Percentiles rank a stretch among this genome's conserved stretches.
These are phyloP conservation scores for Nomada fabriciana DNA, from an alignment of 2,888 invertebrate species.

Conservation along the genomic window DNA sequence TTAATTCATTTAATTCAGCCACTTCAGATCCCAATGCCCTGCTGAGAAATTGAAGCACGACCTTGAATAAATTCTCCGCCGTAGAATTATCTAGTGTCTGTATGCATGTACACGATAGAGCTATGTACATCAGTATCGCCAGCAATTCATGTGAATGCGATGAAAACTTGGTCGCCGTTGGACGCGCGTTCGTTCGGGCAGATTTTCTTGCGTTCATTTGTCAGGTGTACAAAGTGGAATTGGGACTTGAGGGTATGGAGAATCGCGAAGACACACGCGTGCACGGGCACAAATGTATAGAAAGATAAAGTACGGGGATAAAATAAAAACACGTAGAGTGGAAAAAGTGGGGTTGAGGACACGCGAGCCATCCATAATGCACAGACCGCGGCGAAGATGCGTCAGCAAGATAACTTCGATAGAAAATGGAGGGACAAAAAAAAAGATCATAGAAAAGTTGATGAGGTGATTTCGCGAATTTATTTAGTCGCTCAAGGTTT, in stretches of 20 bases:
- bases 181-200: neutral
- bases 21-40: neutral
- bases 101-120: neutral
- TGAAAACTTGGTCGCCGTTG: too few species aligned
- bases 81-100: too few species aligned
- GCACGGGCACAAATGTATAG: slow-evolving; percentile 15
- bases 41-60: neutral
- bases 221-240: slow-evolving; percentile 24
- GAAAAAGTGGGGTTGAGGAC: slow-evolving; percentile 74
- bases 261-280: neutral
- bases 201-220: slow-evolving; percentile 36
- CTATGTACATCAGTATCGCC: neutral
- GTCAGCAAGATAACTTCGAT: slow-evolving; percentile 80
- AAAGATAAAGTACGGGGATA: slow-evolving; percentile 30
- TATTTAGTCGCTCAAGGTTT: slow-evolving; percentile 19
- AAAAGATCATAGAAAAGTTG: slow-evolving; percentile 41
- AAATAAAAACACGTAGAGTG: slow-evolving; percentile 56
- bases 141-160: neutral
- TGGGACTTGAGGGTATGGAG: slow-evolving; percentile 40
- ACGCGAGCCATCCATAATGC: slow-evolving; percentile 84
- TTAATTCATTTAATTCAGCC: too few species aligned
- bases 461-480: slow-evolving; percentile 39
- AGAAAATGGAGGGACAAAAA: slow-evolving; percentile 65
- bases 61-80: neutral
- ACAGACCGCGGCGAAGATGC: slow-evolving; percentile 79